phyloP scores from a whole-genome alignment of 2,888 invertebrate species.

The Trichogramma evanescens region DNA sequence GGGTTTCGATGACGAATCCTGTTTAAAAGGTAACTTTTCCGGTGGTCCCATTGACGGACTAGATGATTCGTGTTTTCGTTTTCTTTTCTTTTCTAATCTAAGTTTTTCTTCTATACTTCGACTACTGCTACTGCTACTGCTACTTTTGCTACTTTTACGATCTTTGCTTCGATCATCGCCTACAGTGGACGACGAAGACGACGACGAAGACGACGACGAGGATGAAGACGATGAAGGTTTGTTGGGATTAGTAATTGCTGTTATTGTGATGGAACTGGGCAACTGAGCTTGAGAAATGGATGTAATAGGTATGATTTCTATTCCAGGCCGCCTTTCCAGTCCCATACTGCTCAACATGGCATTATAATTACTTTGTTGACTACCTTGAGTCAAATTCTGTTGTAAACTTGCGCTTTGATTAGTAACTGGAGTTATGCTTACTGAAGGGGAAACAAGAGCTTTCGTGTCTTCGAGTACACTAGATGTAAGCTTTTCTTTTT shows the following conservation, averaged over 20 bases:
- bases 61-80: slow-evolving; percentile 66
- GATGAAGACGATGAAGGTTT: slow-evolving; percentile 43
- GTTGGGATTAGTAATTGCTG: slow-evolving; percentile 61
- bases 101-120: slow-evolving; percentile 47
- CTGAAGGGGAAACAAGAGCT: slow-evolving; percentile 55
- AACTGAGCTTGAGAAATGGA: slow-evolving; percentile 58
- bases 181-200: background rate
- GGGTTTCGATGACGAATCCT: slow-evolving; percentile 64
- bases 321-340: slow-evolving; percentile 66
- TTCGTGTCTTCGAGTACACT: slow-evolving; percentile 54
- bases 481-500: slow-evolving; percentile 51
- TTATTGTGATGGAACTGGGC: slow-evolving; percentile 80
- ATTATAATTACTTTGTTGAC: slow-evolving; percentile 46
- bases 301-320: slow-evolving; percentile 78
- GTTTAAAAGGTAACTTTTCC: slow-evolving; percentile 70
- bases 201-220: background rate
- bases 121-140: slow-evolving; percentile 37
- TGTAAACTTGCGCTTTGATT: slow-evolving; percentile 44
- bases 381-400: slow-evolving; percentile 34
- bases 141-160: slow-evolving; percentile 46
- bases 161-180: slow-evolving; percentile 38
- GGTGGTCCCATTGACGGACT: slow-evolving; percentile 67
- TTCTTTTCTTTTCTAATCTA: slow-evolving; percentile 61
- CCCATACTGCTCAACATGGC: slow-evolving; percentile 57
- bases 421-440: slow-evolving; percentile 59